A percentile compares a stretch with the other conserved stretches of the same genome.
These are phyloP conservation scores for Apostichopus parvimensis DNA, from an alignment of 35 echinoderm and acorn worm species.

Conservation along the genomic window DNA sequence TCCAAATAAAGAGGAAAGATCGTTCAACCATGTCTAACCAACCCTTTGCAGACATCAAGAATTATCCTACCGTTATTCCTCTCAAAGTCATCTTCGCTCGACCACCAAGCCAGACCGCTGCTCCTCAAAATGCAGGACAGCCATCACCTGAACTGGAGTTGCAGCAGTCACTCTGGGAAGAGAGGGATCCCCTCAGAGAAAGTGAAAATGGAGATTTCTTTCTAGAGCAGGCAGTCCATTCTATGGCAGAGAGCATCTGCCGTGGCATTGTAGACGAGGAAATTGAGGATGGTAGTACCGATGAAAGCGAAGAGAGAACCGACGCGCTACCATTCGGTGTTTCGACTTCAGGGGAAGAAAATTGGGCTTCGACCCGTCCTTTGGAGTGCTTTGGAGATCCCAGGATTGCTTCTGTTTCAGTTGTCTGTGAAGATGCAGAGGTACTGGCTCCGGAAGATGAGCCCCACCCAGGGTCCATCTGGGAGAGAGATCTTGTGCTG, in stretches of 20 bases:
- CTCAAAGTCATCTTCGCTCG: background rate
- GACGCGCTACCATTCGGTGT: constrained; percentile 33
- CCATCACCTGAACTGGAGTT: constrained; percentile 16
- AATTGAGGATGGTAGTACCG: constrained; percentile 33
- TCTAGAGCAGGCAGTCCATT: constrained; percentile 86
- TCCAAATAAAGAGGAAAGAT: constrained; percentile 19
- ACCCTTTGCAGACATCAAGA: background rate
- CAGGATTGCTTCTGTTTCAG: constrained; percentile 60
- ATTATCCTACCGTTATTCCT: background rate
- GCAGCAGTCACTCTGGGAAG: constrained; percentile 53
- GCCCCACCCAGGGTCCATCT: constrained; percentile 48
- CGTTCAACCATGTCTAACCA: background rate
- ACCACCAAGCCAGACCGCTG: constrained; percentile 8
- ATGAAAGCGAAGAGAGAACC: constrained; percentile 18
- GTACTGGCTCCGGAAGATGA: constrained; percentile 52
- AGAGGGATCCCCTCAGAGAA: constrained; percentile 39
- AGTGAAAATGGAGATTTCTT: constrained; percentile 64
- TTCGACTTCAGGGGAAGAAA: background rate
- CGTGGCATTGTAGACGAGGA: constrained; percentile 85
- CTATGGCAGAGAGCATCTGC: constrained; percentile 89
- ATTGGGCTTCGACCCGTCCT: background rate
- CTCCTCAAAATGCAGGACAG: background rate
- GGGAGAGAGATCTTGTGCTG: constrained; percentile 86
- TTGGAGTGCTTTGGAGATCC: constrained; percentile 54
- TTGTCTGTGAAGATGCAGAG: constrained; percentile 50